Evolutionary conservation across 2,797 vertebrate genomes (phyloP).

Genomic region (Falco rusticolus): DNA sequence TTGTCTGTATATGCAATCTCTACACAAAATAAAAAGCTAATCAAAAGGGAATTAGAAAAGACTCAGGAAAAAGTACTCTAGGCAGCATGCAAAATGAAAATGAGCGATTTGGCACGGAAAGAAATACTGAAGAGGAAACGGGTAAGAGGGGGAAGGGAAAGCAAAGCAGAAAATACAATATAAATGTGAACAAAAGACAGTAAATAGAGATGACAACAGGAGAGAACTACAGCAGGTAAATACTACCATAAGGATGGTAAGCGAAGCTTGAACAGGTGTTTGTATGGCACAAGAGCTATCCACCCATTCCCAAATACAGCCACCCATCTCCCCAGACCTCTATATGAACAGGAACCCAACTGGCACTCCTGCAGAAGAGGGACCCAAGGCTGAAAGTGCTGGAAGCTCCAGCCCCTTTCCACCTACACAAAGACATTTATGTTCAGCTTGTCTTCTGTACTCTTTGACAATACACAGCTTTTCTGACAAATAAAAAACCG

Average conservation of each 20-base stretch:
- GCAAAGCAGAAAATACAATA: background rate
- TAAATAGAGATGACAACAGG: background rate
- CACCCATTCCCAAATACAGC: background rate
- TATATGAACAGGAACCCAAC: background rate
- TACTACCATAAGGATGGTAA: background rate
- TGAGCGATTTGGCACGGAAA: background rate
- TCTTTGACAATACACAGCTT: background rate
- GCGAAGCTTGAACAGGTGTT: background rate
- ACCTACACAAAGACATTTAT: background rate
- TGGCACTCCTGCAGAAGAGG: background rate
- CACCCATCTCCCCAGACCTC: background rate
- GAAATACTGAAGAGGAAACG: conserved; percentile 27
- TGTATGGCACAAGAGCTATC: background rate
- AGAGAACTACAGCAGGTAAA: background rate
- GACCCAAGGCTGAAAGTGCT: background rate
- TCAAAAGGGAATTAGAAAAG: conserved; percentile 31
- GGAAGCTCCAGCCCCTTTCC: background rate
- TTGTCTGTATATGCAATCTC: background rate
- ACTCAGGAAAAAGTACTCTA: background rate
- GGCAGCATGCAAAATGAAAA: conserved; percentile 5
- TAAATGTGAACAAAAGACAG: background rate
- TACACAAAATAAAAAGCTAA: conserved; percentile 21
- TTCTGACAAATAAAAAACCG: background rate
- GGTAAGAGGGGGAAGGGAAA: background rate
- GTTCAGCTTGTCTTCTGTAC: background rate